phyloP scores from a whole-genome alignment of 2,797 vertebrate genomes.

The Fistularia tabacaria region DNA sequence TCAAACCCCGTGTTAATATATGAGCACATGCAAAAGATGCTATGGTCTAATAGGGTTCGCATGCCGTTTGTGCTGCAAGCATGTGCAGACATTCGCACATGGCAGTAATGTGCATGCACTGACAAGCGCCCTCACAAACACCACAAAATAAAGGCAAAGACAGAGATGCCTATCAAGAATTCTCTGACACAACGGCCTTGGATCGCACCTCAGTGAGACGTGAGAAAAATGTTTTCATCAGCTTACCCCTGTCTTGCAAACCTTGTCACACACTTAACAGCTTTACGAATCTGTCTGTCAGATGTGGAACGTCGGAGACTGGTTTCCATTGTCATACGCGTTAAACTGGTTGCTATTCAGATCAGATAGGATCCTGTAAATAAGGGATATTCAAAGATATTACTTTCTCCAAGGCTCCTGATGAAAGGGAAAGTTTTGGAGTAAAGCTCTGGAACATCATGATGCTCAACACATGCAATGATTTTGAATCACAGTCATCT shows the following conservation, averaged over 20 bases:
- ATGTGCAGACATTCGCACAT: conserved; percentile 18
- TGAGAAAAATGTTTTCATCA: conserved; percentile 29
- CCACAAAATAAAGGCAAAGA: conserved; percentile 33
- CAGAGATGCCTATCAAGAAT: conserved; percentile 52
- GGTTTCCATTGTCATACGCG: conserved; percentile 5
- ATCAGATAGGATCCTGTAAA: conserved; percentile 7
- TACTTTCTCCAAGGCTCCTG: no score
- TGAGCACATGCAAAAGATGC: background rate
- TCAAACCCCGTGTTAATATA: background rate
- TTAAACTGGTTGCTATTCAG: background rate
- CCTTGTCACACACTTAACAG: background rate
- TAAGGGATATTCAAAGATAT: no score
- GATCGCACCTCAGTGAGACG: conserved; percentile 24
- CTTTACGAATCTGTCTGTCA: conserved; percentile 3
- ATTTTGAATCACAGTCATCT: no score
- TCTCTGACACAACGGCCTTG: conserved; percentile 37
- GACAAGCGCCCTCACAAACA: conserved; percentile 30
- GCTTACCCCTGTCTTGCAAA: no score
- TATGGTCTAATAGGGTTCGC: conserved; percentile 2
- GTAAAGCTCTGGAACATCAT: no score
- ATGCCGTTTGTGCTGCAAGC: conserved; percentile 22
- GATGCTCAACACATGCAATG: no score
- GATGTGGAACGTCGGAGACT: background rate
- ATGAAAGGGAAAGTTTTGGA: no score
- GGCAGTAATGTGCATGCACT: conserved; percentile 11